Conservation (phyloP, 2,888 invertebrate genomes). For the Drosophila rellima region DNA sequence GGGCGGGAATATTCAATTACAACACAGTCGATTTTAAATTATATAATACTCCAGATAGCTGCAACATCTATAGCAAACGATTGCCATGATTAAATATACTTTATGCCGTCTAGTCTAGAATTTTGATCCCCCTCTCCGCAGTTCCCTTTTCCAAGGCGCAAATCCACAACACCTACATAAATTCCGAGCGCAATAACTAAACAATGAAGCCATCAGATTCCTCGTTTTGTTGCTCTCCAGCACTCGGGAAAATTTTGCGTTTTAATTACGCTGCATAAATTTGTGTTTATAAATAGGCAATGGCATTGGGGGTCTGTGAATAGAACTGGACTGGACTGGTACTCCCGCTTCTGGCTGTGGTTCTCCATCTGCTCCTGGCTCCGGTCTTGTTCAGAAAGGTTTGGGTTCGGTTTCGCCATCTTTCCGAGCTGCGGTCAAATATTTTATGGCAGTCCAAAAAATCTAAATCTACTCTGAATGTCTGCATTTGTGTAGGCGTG, state of each 20-base stretch:
- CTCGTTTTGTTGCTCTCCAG: constrained; percentile 34
- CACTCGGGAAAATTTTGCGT: constrained; percentile 72
- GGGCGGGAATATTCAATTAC: constrained; percentile 12
- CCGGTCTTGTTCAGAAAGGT: background rate
- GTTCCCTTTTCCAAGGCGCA: constrained; percentile 29
- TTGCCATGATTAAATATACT: constrained; percentile 57
- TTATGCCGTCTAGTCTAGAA: constrained; percentile 44
- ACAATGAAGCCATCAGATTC: constrained; percentile 71
- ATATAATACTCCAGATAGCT: constrained; percentile 33
- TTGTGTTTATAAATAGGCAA: constrained; percentile 80
- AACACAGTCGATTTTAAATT: constrained; percentile 18
- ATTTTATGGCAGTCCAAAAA: constrained; percentile 73
- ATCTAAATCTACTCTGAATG: constrained; percentile 75
- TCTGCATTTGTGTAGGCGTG: constrained; percentile 61
- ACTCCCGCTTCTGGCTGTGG: constrained; percentile 7
- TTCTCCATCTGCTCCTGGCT: background rate
- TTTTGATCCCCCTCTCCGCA: background rate
- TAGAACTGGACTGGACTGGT: constrained; percentile 21
- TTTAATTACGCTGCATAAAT: constrained; percentile 83
- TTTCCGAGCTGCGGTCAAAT: constrained; percentile 74
- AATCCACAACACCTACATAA: constrained; percentile 54
- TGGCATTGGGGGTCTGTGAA: constrained; percentile 29
- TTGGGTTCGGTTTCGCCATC: constrained; percentile 50
- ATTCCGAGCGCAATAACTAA: constrained; percentile 62
- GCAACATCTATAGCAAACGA: constrained; percentile 31